Base-by-base conservation (phyloP, 1,140 invertebrate genomes). In the Zeugodacus cucurbitae region DNA sequence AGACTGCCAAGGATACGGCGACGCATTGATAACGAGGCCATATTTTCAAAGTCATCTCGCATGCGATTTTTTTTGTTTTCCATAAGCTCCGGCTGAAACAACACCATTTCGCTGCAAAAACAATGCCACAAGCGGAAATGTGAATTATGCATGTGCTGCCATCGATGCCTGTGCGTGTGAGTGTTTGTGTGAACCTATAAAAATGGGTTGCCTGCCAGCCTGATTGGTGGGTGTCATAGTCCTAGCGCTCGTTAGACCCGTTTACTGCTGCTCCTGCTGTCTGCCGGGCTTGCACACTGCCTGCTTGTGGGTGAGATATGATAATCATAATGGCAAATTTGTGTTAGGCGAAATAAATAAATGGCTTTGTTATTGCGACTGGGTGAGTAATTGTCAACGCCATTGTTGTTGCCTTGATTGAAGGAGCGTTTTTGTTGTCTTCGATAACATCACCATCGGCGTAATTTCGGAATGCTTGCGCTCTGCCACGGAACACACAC, bases 261-360 rank as follows among this genome's bases (percentile, higher is more conserved):
- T 20, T 74, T 11, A 62, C 58, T 62, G 5, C 20, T n/a, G 58
- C 22, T 20, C 4, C 22, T 26, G n/a, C 29, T 74, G 34, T 17
- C 37, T 67, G 67, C 17, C 67, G n/a, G 17, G 17, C 14, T n/a
- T n/a, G 48, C 48, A 17, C 48, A 20, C 29, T n/a, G 34, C 67
- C 67, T 74, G 34, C 32, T 74, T 74, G 32, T 41, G 20, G 34
- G n/a, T 74, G 67, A 74, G 34, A 74, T 74, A 74, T 74, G 67
- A 74, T 82, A 82, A 82, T 82, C 74, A 48, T 48, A 82, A 82
- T 82, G 74, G 74, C 74, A 82, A 82, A 82, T 82, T 82, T 82
- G 74, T 82, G 74, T 82, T 82, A 17, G 22, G 11, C 41, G 67
- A 74, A 74, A 74, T 74, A 74, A 74, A 74, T 37, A 37, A 74